Conservation (phyloP, 2,888 invertebrate genomes). For the Chymomyza caudatula region DNA sequence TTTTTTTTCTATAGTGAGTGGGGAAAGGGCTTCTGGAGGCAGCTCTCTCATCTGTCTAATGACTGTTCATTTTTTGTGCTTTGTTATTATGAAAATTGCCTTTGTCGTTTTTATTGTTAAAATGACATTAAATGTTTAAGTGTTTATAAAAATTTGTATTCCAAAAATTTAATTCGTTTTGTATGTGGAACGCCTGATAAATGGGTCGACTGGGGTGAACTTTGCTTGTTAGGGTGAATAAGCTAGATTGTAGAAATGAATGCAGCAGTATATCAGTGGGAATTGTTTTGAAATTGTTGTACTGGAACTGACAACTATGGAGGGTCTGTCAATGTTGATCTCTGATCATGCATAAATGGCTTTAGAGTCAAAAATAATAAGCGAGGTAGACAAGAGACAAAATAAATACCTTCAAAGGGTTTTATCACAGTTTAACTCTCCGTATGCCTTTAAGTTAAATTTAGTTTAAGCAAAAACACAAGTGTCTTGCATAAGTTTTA, state of each 20-base stretch:
- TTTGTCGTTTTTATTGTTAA: slow-evolving; percentile 41
- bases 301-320: neutral
- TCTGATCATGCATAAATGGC: neutral
- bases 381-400: neutral
- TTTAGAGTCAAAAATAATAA: neutral
- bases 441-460: too few relatives aligned
- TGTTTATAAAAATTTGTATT: slow-evolving; percentile 40
- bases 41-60: slow-evolving; percentile 30
- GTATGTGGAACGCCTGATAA: slow-evolving; percentile 44
- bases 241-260: neutral
- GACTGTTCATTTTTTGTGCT: slow-evolving; percentile 57
- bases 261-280: neutral
- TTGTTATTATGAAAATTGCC: slow-evolving; percentile 49
- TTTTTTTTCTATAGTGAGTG: slow-evolving; percentile 30
- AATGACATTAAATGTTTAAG: slow-evolving; percentile 46
- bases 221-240: neutral
- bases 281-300: neutral
- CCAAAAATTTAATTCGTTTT: slow-evolving; percentile 22
- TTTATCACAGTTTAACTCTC: neutral
- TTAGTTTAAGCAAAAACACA: too few relatives aligned
- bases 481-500: too few relatives aligned
- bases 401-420: neutral
- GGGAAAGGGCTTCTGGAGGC: slow-evolving; percentile 7
- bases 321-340: neutral
- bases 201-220: slow-evolving; percentile 19